A percentile compares a stretch with the other conserved stretches of the same genome.
These are phyloP conservation scores for Automeris io DNA, from an alignment of 2,888 invertebrate genomes.

Conservation along the genomic window DNA sequence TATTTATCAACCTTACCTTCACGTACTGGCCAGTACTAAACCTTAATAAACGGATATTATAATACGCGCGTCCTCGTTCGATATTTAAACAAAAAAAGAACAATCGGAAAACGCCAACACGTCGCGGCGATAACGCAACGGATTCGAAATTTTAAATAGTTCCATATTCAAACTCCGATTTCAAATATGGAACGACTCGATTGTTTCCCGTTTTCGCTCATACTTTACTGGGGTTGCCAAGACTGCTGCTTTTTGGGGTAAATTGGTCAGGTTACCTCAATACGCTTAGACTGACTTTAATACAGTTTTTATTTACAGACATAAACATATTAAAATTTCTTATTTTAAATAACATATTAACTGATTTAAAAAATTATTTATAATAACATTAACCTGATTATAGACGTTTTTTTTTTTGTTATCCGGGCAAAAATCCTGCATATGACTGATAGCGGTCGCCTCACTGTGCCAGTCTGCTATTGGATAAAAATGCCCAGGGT, in stretches of 20 bases:
- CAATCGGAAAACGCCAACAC: constrained; percentile 71
- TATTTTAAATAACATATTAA: too few species aligned
- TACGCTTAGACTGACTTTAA: too few species aligned
- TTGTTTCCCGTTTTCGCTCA: constrained; percentile 75
- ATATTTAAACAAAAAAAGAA: constrained; percentile 41
- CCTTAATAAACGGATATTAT: constrained; percentile 35
- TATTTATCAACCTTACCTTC: constrained; percentile 9
- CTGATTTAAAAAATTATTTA: too few species aligned
- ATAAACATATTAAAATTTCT: too few species aligned
- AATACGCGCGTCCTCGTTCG: constrained; percentile 28
- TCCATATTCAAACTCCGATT: constrained; percentile 66
- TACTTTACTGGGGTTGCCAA: constrained; percentile 37
- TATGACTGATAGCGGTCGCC: too few species aligned
- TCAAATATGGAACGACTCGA: constrained; percentile 68
- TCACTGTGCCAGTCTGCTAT: too few species aligned
- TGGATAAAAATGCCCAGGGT: too few species aligned
- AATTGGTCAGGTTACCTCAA: too few species aligned
- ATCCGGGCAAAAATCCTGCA: too few species aligned
- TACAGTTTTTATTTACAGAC: too few species aligned
- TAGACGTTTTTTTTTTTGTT: too few species aligned
- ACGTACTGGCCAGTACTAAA: constrained; percentile 3
- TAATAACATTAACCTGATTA: too few species aligned
- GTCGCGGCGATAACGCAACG: constrained; percentile 72
- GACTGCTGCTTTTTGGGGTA: neutral
- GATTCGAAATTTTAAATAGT: constrained; percentile 77